A percentile compares a stretch with the other conserved stretches of the same genome.
phyloP scores from a whole-genome alignment of 2,888 invertebrate species.

The Lepas anatifera region DNA sequence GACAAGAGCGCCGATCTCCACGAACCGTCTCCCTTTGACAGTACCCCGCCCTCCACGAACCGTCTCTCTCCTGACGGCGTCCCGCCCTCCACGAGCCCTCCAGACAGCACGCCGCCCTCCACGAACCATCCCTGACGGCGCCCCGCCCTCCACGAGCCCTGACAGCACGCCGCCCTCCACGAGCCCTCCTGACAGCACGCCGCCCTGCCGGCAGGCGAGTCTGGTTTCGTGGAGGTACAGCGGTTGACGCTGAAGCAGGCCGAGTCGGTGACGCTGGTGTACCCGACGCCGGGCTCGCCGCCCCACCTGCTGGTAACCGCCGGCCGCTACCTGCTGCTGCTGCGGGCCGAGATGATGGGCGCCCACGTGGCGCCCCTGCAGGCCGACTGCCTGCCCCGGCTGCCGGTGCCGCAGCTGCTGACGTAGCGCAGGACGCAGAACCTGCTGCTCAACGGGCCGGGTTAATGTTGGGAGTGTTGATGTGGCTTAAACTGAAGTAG shows the following conservation, averaged over 20 bases:
- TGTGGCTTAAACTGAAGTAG: too few species aligned
- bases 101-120: too few species aligned
- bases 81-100: too few species aligned
- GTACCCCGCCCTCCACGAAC: too few species aligned
- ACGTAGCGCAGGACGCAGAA: background rate
- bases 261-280: background rate
- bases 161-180: background rate
- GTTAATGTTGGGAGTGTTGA: too few species aligned
- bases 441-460: too few species aligned
- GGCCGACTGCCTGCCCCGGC: background rate
- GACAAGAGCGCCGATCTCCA: too few species aligned
- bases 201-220: background rate
- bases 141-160: background rate
- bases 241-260: background rate
- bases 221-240: background rate
- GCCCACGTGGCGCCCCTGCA: background rate
- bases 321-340: background rate
- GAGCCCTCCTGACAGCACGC: background rate
- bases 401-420: background rate
- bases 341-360: background rate
- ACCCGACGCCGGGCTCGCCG: background rate
- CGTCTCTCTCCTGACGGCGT: too few species aligned
- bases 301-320: background rate
- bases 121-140: too few species aligned
- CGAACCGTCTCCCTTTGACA: too few species aligned